Evolutionary conservation across 1,140 invertebrate species (phyloP).

Genomic region (Solenopsis fugax): DNA sequence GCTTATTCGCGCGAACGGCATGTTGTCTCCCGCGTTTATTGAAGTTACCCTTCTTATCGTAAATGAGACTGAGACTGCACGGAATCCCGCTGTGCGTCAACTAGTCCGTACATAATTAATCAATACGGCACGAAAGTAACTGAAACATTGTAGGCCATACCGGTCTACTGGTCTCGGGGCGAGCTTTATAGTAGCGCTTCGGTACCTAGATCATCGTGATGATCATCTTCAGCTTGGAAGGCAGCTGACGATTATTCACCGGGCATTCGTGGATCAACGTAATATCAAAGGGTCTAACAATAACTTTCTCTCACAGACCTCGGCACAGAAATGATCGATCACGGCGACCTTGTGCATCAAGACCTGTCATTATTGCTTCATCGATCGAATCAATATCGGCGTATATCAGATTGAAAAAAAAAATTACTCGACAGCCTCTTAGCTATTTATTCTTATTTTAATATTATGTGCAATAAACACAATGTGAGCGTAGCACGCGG

Average conservation of each 20-base stretch:
- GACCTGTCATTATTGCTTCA: slow-evolving; percentile 42
- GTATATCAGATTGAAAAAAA: slow-evolving; percentile 16
- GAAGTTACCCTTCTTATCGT: slow-evolving; percentile 15
- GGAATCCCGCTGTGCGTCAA: slow-evolving; percentile 39
- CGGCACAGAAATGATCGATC: slow-evolving; percentile 68
- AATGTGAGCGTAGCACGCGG: background rate
- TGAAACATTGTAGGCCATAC: slow-evolving; percentile 56
- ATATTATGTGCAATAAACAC: background rate
- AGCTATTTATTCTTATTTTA: slow-evolving; percentile 37
- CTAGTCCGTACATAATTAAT: slow-evolving; percentile 58
- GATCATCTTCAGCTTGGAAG: slow-evolving; percentile 59
- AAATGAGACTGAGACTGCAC: background rate
- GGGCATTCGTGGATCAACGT: slow-evolving; percentile 64
- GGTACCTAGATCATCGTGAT: slow-evolving; percentile 45
- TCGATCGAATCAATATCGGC: slow-evolving; percentile 59
- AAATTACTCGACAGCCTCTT: slow-evolving; percentile 18
- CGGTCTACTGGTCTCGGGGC: slow-evolving; percentile 41
- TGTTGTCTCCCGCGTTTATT: background rate
- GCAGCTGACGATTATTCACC: slow-evolving; percentile 29
- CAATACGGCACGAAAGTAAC: slow-evolving; percentile 45
- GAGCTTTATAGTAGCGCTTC: slow-evolving; percentile 51
- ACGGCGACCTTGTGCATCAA: slow-evolving; percentile 20
- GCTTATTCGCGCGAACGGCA: background rate
- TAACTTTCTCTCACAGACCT: slow-evolving; percentile 49
- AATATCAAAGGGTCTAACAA: slow-evolving; percentile 73